These are phyloP conservation scores for Periophthalmodon schlosseri DNA, from an alignment of 2,113 vertebrate genomes.

Conservation along the genomic window DNA sequence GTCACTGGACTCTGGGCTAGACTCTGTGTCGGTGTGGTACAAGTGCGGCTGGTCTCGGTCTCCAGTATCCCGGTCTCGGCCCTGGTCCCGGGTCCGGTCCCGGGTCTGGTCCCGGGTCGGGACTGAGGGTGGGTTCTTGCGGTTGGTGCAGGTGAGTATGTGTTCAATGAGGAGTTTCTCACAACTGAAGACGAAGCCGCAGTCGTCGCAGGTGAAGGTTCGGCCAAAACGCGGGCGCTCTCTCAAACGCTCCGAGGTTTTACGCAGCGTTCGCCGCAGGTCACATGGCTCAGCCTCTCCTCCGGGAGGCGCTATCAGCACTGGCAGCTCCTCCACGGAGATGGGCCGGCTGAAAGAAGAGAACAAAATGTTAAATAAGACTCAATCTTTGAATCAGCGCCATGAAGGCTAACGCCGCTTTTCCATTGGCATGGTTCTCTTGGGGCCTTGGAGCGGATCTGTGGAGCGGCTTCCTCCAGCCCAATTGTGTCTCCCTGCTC, in stretches of 20 bases:
- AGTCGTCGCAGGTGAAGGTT: constrained; percentile 97
- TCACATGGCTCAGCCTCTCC: constrained; percentile 81
- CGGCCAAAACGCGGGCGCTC: constrained; percentile 93
- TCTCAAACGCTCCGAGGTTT: constrained; percentile 83
- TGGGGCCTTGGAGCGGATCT: no score
- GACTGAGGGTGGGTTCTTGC: constrained; percentile 84
- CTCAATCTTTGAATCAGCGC: no score
- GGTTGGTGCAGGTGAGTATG: constrained; percentile 92
- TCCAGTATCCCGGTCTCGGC: neutral
- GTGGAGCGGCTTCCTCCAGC: no score
- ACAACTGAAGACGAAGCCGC: constrained; percentile 97
- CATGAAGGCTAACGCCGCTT: no score
- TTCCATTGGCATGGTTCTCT: no score
- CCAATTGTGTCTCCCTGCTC: no score
- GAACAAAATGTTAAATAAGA: neutral
- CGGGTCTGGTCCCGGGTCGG: constrained; percentile 42
- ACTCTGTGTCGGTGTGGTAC: constrained; percentile 74
- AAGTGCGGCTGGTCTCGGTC: no score
- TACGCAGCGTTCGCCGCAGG: constrained; percentile 83
- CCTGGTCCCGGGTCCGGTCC: constrained; percentile 13
- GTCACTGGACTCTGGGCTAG: constrained; percentile 81
- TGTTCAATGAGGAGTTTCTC: constrained; percentile 96
- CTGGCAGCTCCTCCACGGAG: constrained; percentile 64
- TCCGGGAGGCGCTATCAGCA: constrained; percentile 14
- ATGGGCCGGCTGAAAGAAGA: neutral